Conservation (phyloP, 2,888 invertebrate species). For the Rhamnusium bicolor region DNA sequence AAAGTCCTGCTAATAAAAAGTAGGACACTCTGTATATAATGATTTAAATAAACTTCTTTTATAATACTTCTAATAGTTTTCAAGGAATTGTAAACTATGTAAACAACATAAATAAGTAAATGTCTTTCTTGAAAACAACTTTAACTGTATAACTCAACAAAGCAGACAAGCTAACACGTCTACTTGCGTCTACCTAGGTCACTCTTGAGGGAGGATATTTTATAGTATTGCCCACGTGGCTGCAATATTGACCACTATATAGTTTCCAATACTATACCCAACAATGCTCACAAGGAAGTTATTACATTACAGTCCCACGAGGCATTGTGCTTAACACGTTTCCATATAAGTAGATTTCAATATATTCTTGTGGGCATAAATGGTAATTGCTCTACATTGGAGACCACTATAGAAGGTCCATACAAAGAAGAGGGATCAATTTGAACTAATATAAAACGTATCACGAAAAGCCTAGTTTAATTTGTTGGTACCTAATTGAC, state of each 20-base stretch:
- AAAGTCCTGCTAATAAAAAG: too few species aligned
- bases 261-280: constrained; percentile 1
- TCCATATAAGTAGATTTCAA: constrained; percentile 16
- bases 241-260: background rate
- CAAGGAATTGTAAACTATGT: too few species aligned
- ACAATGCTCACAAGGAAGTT: background rate
- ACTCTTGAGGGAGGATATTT: constrained; percentile 2
- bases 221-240: background rate
- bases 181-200: background rate
- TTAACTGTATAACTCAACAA: background rate
- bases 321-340: constrained; percentile 12
- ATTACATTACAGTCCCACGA: background rate
- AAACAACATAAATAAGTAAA: background rate
- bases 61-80: too few species aligned
- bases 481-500: background rate
- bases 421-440: background rate
- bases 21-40: too few species aligned
- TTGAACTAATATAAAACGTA: background rate
- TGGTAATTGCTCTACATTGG: constrained; percentile 8
- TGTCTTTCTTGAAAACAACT: background rate
- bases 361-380: constrained; percentile 10
- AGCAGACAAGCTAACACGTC: background rate
- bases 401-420: background rate
- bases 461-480: background rate
- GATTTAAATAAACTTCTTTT: too few species aligned